Evolutionary conservation across 2,797 vertebrate genomes (phyloP), one percentile per base, ranked within the genome.

Genomic region (Parambassis ranga): DNA sequence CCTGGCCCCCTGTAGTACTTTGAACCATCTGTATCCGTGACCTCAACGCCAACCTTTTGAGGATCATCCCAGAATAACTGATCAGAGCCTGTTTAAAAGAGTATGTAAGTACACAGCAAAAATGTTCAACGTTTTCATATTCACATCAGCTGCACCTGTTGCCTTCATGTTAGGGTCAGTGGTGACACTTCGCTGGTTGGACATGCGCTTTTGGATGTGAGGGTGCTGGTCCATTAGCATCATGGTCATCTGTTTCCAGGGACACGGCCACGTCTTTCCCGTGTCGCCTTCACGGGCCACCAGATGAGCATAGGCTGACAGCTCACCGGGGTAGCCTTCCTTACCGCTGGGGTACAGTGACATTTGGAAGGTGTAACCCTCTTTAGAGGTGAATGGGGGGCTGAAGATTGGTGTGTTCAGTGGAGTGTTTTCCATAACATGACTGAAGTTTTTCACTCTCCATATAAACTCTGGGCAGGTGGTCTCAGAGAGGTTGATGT

Each of bases 401-500:
- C 96, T 97, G 53, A 84, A 91, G 49, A 96, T 79, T 10, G 0
- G 1, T 0, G 6, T 37, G 55, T 83, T 65, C 3, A 22, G 18
- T 15, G 80, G 51, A 0, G 70, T 90, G 33, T 66, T 87, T 11
- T 91, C 63, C 76, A 95, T 83, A 24, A 94, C 64, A 0, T 87
- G 2, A 1, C 67, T 89, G 65, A 98, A 96, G 87, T 96, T 92
- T 52, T 83, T 90, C 71, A 98, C 94, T 1, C 92, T 92, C 96
- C 97, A 98, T 27, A 90, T 4, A 0, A 96, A 94, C 57, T 96
- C 93, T 13, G 96, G 95, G 73, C 96, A 98, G 32, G 66, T 82
- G 5, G 94, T 94, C 86, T 98, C 97, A 0, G 95, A 96, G 16
- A 98, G 86, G 84, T 96, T 99, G 73, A 99, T 92, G 71, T 98